Percentiles rank a stretch among this genome's conserved stretches.
Conservation (phyloP, 1,140 invertebrate species). For the Acromyrmex charruanus region DNA sequence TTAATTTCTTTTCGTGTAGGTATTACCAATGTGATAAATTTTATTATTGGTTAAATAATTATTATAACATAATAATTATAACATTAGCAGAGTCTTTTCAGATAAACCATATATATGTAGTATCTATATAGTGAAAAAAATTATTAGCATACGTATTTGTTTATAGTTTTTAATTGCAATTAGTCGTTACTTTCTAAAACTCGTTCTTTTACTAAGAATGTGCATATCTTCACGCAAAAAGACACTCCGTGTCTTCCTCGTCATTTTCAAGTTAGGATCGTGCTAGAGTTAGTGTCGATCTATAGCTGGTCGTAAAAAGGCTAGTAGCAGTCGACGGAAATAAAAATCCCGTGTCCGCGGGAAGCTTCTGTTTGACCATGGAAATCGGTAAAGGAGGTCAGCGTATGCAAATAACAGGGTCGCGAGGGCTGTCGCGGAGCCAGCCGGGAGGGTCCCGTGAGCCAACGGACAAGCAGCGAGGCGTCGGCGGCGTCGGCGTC, state of each 20-base stretch:
- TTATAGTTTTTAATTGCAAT: background rate
- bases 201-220: background rate
- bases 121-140: background rate
- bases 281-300: background rate
- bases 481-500: constrained; percentile 17
- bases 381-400: constrained; percentile 82
- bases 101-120: background rate
- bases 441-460: constrained; percentile 78
- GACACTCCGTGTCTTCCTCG: background rate
- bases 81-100: background rate
- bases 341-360: constrained; percentile 66
- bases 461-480: constrained; percentile 78
- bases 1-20: background rate
- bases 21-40: background rate
- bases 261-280: constrained; percentile 3
- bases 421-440: constrained; percentile 73
- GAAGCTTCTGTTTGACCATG: constrained; percentile 79
- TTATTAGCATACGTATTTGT: background rate
- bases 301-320: background rate
- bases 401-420: constrained; percentile 82
- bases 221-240: background rate
- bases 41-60: too few species aligned
- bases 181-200: background rate
- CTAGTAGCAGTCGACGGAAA: constrained; percentile 10
- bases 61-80: too few species aligned